A percentile compares a stretch with the other conserved stretches of the same genome.
Conservation (phyloP, 2,113 vertebrate genomes). For the Triplophysa rosa region DNA sequence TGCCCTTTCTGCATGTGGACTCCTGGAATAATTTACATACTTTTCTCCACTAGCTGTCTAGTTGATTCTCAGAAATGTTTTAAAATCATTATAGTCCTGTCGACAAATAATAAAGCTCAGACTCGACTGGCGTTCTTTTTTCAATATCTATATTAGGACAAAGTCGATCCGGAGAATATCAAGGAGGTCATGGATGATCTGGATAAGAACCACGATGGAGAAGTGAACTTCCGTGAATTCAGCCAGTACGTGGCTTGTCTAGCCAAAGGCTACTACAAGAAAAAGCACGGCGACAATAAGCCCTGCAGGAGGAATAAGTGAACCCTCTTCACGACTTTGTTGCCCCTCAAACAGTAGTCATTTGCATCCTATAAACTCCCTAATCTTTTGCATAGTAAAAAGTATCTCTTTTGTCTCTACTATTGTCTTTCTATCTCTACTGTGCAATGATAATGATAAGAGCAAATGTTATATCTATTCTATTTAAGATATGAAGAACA, state of each 20-base stretch:
- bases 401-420: too few species aligned
- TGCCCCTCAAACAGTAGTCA: neutral
- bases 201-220: conserved; percentile 72
- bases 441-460: too few species aligned
- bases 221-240: conserved; percentile 72
- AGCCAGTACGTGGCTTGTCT: conserved; percentile 61
- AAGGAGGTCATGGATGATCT: conserved; percentile 62
- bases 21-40: too few species aligned
- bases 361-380: neutral
- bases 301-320: conserved; percentile 43
- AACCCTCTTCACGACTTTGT: neutral
- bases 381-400: neutral
- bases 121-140: neutral
- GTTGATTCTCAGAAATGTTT: neutral
- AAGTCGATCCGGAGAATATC: conserved; percentile 60
- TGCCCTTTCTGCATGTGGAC: too few species aligned
- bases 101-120: neutral
- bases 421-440: too few species aligned
- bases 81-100: neutral
- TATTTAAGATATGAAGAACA: too few species aligned
- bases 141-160: conserved; percentile 51
- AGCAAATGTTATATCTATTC: too few species aligned
- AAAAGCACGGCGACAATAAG: conserved; percentile 61
- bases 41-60: neutral
- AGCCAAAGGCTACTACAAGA: conserved; percentile 59